Base-by-base conservation (phyloP, 2,888 invertebrate species). In the Nymphalis c-album region DNA sequence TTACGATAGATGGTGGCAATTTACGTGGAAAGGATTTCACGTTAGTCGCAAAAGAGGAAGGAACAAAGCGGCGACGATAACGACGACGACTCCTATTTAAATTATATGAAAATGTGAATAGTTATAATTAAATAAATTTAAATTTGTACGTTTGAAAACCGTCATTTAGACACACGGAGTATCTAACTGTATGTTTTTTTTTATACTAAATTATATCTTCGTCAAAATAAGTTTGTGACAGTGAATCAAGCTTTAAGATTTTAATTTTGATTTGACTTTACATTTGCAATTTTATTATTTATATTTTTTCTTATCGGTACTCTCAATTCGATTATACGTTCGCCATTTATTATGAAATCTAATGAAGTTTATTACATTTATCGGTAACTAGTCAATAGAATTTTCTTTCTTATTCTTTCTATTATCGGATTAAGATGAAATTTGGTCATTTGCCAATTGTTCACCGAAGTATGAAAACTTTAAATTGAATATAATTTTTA, bases 31-130 rank as follows among this genome's bases (percentile, higher is more conserved):
- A 85, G 80, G 80, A 84, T 85, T 86, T 84, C 81, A 82, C 78
- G 80, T 78, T 76, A 76, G 75, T 77, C 75, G 79, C 79, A 81
- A 78, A 77, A 75, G 74, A 76, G 67, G 78, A 64, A 68, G 79
- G 78, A 83, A 87, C 86, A 84, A 85, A 84, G 80, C 80, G 81
- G 77, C 82, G 78, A 83, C 82, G 85, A 86, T 88, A 87, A 87
- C n/a, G n/a, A n/a, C n/a, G n/a, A n/a, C n/a, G 87, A 83, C 80
- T 78, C 76, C 78, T 83, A 85, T 80, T 80, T 40, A 40, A 40
- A 40, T 40, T 40, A 40, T 40, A 40, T 40, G 4, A 40, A 40
- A 40, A 40, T 40, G 10, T 40, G 40, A 40, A 40, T 40, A 40
- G 40, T 13, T 40, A 13, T 40, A 40, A 40, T 40, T 40, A 40